phyloP scores from a whole-genome alignment of 2,797 vertebrate species.

The Poecilia wingei region DNA sequence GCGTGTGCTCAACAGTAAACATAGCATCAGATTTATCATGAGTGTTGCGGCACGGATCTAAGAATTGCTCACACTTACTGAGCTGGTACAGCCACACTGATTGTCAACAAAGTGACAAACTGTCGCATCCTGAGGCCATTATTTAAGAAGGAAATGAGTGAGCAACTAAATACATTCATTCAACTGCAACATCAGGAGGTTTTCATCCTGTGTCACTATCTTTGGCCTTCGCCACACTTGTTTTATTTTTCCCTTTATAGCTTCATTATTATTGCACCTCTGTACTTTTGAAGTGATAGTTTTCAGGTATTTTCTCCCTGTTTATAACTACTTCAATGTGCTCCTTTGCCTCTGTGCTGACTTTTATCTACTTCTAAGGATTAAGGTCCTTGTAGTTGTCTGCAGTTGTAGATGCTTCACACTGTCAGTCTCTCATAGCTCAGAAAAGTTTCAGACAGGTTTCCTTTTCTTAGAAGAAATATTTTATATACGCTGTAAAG shows the following conservation, averaged over 20 bases:
- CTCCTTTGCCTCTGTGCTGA: neutral
- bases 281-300: neutral
- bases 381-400: neutral
- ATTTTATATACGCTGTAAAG: neutral
- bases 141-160: slow-evolving; percentile 6
- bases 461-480: neutral
- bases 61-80: neutral
- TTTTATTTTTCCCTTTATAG: neutral
- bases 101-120: slow-evolving; percentile 8
- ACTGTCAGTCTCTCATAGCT: neutral
- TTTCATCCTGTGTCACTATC: neutral
- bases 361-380: neutral
- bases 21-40: slow-evolving; percentile 12
- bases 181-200: neutral
- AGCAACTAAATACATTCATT: slow-evolving; percentile 4
- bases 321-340: neutral
- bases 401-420: neutral
- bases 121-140: neutral
- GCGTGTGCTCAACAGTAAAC: neutral
- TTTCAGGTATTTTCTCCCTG: neutral
- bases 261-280: neutral
- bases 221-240: neutral
- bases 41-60: neutral
- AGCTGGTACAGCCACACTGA: neutral
- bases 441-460: neutral